Evolutionary conservation across 1,140 invertebrate species (phyloP).

Genomic region (Pseudomyrmex gracilis): DNA sequence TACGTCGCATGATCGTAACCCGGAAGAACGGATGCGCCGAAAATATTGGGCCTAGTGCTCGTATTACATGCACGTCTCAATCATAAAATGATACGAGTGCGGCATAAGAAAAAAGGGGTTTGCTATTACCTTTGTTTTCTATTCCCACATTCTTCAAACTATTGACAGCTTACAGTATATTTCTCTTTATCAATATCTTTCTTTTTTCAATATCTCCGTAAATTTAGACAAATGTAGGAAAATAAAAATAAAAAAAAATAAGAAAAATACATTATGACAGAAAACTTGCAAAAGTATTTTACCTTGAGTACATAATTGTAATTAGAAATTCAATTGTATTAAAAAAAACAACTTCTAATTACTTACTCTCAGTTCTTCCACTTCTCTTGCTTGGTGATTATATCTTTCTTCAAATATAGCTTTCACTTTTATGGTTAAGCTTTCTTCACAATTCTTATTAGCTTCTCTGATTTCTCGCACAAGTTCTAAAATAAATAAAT

Average conservation of each 20-base stretch:
- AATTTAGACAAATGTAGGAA: neutral
- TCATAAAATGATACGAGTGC: conserved; percentile 47
- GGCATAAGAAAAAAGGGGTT: conserved; percentile 32
- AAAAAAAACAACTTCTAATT: conserved; percentile 37
- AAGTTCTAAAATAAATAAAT: conserved; percentile 86
- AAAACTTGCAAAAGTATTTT: conserved; percentile 12
- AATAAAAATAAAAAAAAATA: neutral
- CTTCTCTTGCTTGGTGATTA: conserved; percentile 74
- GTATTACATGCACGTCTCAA: conserved; percentile 57
- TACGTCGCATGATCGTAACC: conserved; percentile 67
- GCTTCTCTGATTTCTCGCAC: conserved; percentile 92
- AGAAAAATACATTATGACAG: neutral
- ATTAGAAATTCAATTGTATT: neutral
- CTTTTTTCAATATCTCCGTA: neutral
- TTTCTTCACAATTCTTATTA: conserved; percentile 89
- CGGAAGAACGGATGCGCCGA: conserved; percentile 73
- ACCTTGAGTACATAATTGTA: neutral
- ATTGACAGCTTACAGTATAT: neutral
- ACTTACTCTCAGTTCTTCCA: conserved; percentile 81
- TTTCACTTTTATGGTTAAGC: conserved; percentile 87
- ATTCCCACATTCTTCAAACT: conserved; percentile 69
- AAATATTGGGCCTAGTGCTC: conserved; percentile 56
- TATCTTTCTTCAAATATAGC: conserved; percentile 87
- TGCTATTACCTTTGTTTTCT: conserved; percentile 68
- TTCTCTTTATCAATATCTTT: neutral